Base-by-base conservation (phyloP, 2,797 vertebrate genomes). In the Pygocentrus nattereri region DNA sequence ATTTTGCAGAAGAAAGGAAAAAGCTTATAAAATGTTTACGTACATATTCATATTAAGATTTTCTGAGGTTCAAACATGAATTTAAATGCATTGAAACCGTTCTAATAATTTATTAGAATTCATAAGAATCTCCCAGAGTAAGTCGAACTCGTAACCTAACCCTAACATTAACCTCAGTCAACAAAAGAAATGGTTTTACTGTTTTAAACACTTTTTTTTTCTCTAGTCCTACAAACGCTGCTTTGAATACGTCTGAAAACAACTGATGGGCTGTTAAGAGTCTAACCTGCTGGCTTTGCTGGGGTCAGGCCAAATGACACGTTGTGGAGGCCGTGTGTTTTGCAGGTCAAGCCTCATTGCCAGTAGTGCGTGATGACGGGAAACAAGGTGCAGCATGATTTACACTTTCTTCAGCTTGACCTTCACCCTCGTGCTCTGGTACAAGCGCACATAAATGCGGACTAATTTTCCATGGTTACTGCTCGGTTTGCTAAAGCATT, bases 281-380 rank as follows among this genome's bases (percentile, higher is more conserved):
- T 59, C 71, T 65, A 81, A 81, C 75, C 75, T 78, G 75, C 59
- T 21, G 58, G 23, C 79, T 75, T 47, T 34, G 71, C 74, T 38
- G 54, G 64, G 72, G 54, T 75, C 74, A 74, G 49, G 25, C 69
- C 68, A 52, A 72, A 76, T 62, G 59, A 50, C 77, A 64, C 56
- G 49, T 54, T 23, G 52, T 62, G 78, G 41, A 58, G 58, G 62
- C 23, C 12, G 79, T 71, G 72, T 76, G 62, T 68, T 67, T 82
- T 82, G 54, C 62, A 74, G 49, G 82, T 86, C 75, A 81, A 72
- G 79, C 27, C 81, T 83, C 81, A 83, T 74, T 80, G 70, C 64
- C 21, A n/a, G 65, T 34, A 61, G 82, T 65, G 75, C 79, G 78
- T 71, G 85, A 79, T 72, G 41, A 44, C 65, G 76, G 62, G 71